Percentiles rank a stretch among this genome's conserved stretches.
These are phyloP conservation scores for Chionodraco myersi DNA, from an alignment of 2,113 vertebrate species.

Conservation along the genomic window DNA sequence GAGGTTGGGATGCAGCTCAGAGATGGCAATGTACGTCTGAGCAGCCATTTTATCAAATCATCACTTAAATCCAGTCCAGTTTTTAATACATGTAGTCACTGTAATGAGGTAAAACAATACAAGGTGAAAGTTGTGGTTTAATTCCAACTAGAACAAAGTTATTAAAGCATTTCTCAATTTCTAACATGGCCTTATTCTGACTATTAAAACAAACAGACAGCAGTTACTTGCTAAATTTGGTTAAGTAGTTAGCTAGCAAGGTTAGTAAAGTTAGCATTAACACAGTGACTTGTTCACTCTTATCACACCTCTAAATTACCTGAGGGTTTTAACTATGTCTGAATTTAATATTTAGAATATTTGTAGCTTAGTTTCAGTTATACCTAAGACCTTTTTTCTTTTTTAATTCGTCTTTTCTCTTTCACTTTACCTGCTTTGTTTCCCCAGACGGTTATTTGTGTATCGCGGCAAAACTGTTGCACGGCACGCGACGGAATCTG, in stretches of 20 bases:
- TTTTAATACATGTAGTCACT: not conserved
- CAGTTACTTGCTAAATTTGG: not conserved
- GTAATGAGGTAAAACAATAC: not conserved
- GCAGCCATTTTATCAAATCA: constrained; percentile 78
- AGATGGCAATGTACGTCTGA: constrained; percentile 85
- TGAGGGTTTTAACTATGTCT: not conserved
- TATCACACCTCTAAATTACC: not conserved
- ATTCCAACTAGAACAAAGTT: not conserved
- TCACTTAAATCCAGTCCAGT: constrained; percentile 1
- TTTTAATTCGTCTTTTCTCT: not conserved
- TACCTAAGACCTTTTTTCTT: not conserved
- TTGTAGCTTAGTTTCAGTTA: not conserved
- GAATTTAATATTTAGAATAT: not conserved
- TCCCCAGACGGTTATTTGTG: not conserved
- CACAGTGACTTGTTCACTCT: not conserved
- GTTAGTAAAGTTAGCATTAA: not conserved
- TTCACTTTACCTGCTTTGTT: constrained; percentile 15
- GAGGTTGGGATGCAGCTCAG: constrained; percentile 91
- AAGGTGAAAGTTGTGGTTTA: not conserved
- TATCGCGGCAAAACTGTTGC: not conserved
- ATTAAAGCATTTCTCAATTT: not conserved
- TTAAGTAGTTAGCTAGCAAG: not conserved
- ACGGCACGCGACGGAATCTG: not conserved
- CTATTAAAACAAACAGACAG: not conserved
- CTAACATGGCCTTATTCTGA: not conserved